Conservation (phyloP, 2,888 invertebrate species). For the Drosophila austrosaltans region DNA sequence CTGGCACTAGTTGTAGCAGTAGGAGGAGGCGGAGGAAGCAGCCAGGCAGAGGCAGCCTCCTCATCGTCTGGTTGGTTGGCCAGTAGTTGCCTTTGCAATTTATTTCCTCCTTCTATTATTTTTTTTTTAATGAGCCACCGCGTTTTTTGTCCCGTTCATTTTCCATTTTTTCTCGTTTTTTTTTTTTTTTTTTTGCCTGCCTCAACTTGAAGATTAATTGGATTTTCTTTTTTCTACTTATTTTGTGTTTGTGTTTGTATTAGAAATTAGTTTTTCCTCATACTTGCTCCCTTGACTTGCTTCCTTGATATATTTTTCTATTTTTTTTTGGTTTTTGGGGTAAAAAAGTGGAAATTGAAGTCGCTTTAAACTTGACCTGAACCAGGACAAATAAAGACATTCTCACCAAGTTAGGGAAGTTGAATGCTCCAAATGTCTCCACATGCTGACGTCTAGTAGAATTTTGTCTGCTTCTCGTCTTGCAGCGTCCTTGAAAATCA, state of each 20-base stretch:
- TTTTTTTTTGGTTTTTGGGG: too few species aligned
- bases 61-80: conserved; percentile 46
- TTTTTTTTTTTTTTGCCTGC: conserved; percentile 33
- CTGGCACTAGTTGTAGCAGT: conserved; percentile 30
- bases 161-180: conserved; percentile 19
- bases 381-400: conserved; percentile 56
- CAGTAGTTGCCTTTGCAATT: conserved; percentile 64
- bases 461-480: conserved; percentile 58
- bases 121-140: conserved; percentile 58
- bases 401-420: conserved; percentile 21
- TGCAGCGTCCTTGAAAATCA: conserved; percentile 72
- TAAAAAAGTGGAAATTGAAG: conserved; percentile 1
- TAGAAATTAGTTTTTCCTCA: conserved; percentile 70
- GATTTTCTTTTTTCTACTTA: conserved; percentile 60
- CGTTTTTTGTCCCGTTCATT: conserved; percentile 7
- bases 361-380: conserved; percentile 59
- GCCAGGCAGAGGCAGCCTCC: conserved; percentile 22
- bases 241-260: conserved; percentile 66
- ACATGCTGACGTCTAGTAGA: conserved; percentile 59
- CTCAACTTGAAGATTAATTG: conserved; percentile 74
- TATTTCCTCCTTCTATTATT: conserved; percentile 36
- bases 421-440: conserved; percentile 42
- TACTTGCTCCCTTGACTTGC: not conserved
- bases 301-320: not conserved
- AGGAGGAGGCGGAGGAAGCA: conserved; percentile 15